Conservation (phyloP, 2,797 vertebrate genomes). For the Pangasius djambal region DNA sequence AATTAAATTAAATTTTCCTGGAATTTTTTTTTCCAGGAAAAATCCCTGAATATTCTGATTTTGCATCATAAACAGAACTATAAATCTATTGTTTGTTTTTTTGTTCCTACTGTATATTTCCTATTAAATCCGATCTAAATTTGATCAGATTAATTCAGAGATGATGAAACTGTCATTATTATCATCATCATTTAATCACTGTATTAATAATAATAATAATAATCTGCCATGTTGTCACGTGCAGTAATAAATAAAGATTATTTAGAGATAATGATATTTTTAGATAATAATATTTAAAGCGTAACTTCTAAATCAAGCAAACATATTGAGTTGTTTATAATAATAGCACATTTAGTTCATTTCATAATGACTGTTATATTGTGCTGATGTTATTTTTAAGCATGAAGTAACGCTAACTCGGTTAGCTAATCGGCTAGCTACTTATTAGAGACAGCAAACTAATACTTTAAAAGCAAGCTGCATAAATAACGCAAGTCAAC, state of each 20-base stretch:
- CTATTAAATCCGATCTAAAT: background rate
- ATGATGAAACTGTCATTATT: background rate
- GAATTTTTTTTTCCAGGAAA: too few relatives aligned
- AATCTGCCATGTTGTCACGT: background rate
- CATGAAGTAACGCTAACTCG: background rate
- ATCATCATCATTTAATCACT: background rate
- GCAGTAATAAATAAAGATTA: background rate
- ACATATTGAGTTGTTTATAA: background rate
- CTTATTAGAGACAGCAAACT: background rate
- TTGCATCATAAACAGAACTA: background rate
- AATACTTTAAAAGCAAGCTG: background rate
- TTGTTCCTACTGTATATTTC: too few relatives aligned
- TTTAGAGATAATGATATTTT: background rate
- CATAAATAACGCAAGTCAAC: background rate
- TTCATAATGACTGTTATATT: background rate
- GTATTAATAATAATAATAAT: background rate
- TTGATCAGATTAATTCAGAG: background rate
- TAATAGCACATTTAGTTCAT: background rate
- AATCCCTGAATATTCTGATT: too few relatives aligned
- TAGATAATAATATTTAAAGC: background rate
- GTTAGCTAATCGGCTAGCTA: background rate
- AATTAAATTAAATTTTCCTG: too few relatives aligned
- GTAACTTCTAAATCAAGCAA: background rate
- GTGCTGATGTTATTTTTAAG: background rate
- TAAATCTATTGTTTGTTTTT: background rate